Evolutionary conservation across 2,888 invertebrate species (phyloP).

Genomic region (Tuberolachnus salignus): DNA sequence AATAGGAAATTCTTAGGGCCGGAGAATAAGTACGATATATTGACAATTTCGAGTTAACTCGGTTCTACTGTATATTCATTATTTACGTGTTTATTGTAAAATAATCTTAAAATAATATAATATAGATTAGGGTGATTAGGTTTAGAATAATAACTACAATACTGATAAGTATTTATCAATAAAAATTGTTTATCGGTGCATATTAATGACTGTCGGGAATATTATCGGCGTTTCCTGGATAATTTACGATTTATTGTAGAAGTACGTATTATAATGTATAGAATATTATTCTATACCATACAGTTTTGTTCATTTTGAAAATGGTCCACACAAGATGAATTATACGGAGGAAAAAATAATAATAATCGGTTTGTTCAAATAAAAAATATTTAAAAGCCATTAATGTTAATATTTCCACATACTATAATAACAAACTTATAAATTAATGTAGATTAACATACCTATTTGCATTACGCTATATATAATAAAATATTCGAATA

Average conservation of each 20-base stretch:
- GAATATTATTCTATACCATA: too few relatives aligned
- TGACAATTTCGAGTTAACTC: too few relatives aligned
- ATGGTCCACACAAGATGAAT: too few relatives aligned
- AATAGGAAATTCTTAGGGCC: too few relatives aligned
- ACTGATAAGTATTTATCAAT: not conserved
- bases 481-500: not conserved
- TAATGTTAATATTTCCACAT: not conserved
- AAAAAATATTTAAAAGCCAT: not conserved
- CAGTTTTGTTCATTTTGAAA: too few relatives aligned
- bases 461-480: not conserved
- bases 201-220: not conserved
- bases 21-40: too few relatives aligned
- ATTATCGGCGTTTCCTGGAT: constrained; percentile 13
- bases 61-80: too few relatives aligned
- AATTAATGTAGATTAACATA: not conserved
- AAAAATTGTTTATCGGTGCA: not conserved
- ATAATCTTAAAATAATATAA: not conserved
- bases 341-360: too few relatives aligned
- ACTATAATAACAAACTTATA: not conserved
- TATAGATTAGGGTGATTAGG: not conserved
- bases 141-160: not conserved
- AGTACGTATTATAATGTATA: too few relatives aligned
- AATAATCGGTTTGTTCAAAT: not conserved
- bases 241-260: not conserved
- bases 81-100: too few relatives aligned